These are phyloP conservation scores for Saturnia japonica DNA, from an alignment of 2,888 invertebrate species.

Conservation along the genomic window DNA sequence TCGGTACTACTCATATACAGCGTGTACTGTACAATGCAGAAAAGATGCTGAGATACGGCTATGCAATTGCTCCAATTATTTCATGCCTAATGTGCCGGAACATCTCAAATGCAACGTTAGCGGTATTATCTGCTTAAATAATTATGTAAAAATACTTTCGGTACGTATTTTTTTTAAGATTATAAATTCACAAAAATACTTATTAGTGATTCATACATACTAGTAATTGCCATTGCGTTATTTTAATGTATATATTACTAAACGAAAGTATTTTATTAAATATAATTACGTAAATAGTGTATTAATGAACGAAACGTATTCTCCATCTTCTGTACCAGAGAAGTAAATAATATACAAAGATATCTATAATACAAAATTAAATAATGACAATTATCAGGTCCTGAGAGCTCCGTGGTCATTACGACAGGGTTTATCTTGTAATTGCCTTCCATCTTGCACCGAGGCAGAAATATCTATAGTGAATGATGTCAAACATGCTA, in stretches of 20 bases:
- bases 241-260: too few species aligned
- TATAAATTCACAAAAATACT: background rate
- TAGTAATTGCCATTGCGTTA: too few species aligned
- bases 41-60: slow-evolving; percentile 84
- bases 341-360: too few species aligned
- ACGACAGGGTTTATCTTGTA: slow-evolving; percentile 84
- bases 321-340: background rate
- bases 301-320: background rate
- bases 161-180: slow-evolving; percentile 56
- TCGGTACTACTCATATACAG: slow-evolving; percentile 85
- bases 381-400: slow-evolving; percentile 44
- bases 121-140: slow-evolving; percentile 85
- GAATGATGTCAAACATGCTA: slow-evolving; percentile 74
- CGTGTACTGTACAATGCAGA: slow-evolving; percentile 88
- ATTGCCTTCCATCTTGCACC: slow-evolving; percentile 87
- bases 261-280: too few species aligned
- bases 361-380: slow-evolving; percentile 1
- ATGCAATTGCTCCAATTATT: slow-evolving; percentile 87
- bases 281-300: too few species aligned
- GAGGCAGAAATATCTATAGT: slow-evolving; percentile 86
- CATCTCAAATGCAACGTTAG: slow-evolving; percentile 83
- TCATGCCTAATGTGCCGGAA: slow-evolving; percentile 85
- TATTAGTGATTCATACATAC: too few species aligned
- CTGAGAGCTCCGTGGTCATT: slow-evolving; percentile 73
- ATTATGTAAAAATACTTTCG: slow-evolving; percentile 83